Conservation (phyloP, 1,140 invertebrate species). For the Nixonia krombeini region DNA sequence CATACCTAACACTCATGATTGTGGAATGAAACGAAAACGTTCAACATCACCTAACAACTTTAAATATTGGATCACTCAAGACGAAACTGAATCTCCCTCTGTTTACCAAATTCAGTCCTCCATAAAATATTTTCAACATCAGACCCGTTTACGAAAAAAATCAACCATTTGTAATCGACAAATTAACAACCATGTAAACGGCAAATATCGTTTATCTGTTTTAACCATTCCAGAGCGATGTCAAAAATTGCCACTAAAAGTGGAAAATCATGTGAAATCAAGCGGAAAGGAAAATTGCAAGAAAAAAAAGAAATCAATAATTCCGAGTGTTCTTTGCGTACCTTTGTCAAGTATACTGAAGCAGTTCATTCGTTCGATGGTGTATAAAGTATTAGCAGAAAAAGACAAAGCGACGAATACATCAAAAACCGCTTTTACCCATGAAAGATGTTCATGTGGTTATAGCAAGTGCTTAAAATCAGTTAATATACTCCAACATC, state of each 20-base stretch:
- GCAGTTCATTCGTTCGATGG: slow-evolving; percentile 19
- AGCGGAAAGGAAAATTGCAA: neutral
- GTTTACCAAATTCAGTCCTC: neutral
- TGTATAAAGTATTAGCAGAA: slow-evolving; percentile 28
- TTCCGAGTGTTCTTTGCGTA: slow-evolving; percentile 20
- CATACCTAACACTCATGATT: too few species aligned
- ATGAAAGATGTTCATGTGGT: neutral
- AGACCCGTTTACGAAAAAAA: neutral
- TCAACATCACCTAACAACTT: neutral
- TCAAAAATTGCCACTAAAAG: neutral
- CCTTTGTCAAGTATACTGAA: slow-evolving; percentile 15
- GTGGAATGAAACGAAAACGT: too few species aligned
- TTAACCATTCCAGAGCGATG: slow-evolving; percentile 2
- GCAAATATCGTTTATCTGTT: neutral
- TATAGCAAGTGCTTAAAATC: neutral
- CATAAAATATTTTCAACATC: neutral
- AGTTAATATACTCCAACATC: neutral
- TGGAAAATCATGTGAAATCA: neutral
- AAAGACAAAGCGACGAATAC: slow-evolving; percentile 2
- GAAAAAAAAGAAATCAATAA: slow-evolving; percentile 15
- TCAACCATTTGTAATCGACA: neutral
- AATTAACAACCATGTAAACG: neutral
- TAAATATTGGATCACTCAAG: neutral
- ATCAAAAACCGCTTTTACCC: neutral
- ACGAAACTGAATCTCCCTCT: neutral